phyloP scores from a whole-genome alignment of 2,888 invertebrate species.

The Agonopterix heracliana region DNA sequence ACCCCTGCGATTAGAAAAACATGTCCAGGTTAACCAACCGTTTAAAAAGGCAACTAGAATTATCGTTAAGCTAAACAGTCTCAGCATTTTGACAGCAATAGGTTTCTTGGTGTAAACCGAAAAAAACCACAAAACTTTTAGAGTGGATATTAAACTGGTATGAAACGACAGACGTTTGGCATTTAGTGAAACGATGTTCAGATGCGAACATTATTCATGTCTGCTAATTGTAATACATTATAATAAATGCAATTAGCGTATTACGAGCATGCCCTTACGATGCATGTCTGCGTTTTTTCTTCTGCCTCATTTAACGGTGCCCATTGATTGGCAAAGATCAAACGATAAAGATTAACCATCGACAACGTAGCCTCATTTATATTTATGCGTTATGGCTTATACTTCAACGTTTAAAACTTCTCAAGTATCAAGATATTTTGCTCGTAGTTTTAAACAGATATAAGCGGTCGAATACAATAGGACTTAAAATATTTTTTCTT shows the following conservation, averaged over 20 bases:
- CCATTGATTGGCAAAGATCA: conserved; percentile 45
- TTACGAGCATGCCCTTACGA: conserved; percentile 28
- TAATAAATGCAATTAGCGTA: conserved; percentile 45
- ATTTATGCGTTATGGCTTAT: conserved; percentile 9
- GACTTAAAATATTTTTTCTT: conserved; percentile 74
- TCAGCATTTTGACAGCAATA: no score
- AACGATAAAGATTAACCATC: conserved; percentile 38
- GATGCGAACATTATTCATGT: conserved; percentile 30
- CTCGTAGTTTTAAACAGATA: conserved; percentile 39
- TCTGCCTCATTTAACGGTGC: conserved; percentile 28
- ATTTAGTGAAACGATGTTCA: conserved; percentile 33
- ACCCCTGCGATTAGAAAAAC: neutral
- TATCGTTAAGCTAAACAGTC: no score
- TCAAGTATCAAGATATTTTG: conserved; percentile 50
- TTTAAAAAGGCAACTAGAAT: no score
- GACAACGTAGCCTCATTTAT: conserved; percentile 18
- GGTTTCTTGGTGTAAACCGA: no score
- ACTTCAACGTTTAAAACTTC: conserved; percentile 4
- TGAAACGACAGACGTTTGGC: conserved; percentile 23
- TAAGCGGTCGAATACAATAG: conserved; percentile 70
- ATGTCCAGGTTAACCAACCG: neutral
- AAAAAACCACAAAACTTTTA: neutral
- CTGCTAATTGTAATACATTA: conserved; percentile 33
- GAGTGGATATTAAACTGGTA: conserved; percentile 15
- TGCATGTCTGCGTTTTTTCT: conserved; percentile 21